Percentiles rank a stretch among this genome's conserved stretches.
Conservation (phyloP, 2,113 vertebrate genomes). For the Trematocara variabile region DNA sequence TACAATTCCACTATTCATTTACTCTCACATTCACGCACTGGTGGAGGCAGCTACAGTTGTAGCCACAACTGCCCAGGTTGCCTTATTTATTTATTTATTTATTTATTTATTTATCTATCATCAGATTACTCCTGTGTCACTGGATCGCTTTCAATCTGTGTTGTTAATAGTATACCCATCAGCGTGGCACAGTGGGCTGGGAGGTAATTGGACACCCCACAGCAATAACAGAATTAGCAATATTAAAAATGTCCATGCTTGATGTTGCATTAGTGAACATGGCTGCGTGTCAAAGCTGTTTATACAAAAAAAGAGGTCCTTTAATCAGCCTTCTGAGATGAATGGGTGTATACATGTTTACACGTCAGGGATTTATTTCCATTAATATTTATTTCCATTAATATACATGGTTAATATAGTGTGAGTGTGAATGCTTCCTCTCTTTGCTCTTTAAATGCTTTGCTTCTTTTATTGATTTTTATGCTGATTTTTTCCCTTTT, state of each 20-base stretch:
- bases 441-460: too few relatives aligned
- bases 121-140: slow-evolving; percentile 28
- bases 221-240: slow-evolving; percentile 42
- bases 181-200: neutral
- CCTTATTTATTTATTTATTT: neutral
- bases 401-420: neutral
- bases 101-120: slow-evolving; percentile 20
- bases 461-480: too few relatives aligned
- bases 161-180: slow-evolving; percentile 32
- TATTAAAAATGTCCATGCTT: slow-evolving; percentile 15
- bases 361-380: neutral
- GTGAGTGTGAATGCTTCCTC: too few relatives aligned
- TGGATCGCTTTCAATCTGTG: slow-evolving; percentile 23
- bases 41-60: too few relatives aligned
- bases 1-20: too few relatives aligned
- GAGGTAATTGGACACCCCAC: slow-evolving; percentile 37
- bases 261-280: neutral
- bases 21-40: too few relatives aligned
- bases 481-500: too few relatives aligned
- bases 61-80: neutral
- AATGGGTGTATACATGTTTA: neutral
- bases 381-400: neutral
- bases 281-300: neutral
- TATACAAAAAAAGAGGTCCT: neutral
- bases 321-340: neutral